phyloP scores from a whole-genome alignment of 2,113 vertebrate species.

The Phrynosoma platyrhinos region DNA sequence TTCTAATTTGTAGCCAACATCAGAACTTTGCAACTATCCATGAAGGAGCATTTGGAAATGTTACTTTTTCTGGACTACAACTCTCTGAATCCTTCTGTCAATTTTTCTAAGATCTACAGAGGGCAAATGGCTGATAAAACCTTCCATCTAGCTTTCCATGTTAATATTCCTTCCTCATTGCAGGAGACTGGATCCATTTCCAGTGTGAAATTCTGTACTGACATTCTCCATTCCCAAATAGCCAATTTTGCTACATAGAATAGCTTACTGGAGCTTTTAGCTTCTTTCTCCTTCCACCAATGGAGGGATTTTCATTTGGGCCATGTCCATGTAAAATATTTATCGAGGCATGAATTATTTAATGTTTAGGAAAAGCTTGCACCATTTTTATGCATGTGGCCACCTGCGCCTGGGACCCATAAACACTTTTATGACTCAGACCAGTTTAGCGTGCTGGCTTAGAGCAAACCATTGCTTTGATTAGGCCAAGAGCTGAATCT shows the following conservation, averaged over 20 bases:
- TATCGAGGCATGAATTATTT: constrained; percentile 38
- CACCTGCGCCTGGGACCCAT: constrained; percentile 35
- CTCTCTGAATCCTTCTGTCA: too few species aligned
- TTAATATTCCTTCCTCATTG: too few species aligned
- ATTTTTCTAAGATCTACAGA: too few species aligned
- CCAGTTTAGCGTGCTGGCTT: background rate
- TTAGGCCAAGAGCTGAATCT: background rate
- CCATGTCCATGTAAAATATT: constrained; percentile 24
- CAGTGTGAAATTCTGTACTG: background rate
- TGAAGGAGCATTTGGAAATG: too few species aligned
- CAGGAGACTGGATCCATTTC: background rate
- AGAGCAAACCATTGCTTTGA: background rate
- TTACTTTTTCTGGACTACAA: too few species aligned
- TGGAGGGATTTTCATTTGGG: constrained; percentile 1
- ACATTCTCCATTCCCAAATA: background rate
- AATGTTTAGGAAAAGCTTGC: constrained; percentile 19
- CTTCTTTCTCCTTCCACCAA: background rate
- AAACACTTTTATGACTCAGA: constrained; percentile 13
- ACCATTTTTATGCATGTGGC: constrained; percentile 24
- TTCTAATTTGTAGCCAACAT: too few species aligned
- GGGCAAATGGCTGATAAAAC: too few species aligned
- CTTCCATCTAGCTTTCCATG: too few species aligned
- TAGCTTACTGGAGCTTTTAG: background rate
- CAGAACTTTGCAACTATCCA: too few species aligned
- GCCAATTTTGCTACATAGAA: background rate